phyloP scores from a whole-genome alignment of 2,888 invertebrate genomes.

The Laspeyria flexula region DNA sequence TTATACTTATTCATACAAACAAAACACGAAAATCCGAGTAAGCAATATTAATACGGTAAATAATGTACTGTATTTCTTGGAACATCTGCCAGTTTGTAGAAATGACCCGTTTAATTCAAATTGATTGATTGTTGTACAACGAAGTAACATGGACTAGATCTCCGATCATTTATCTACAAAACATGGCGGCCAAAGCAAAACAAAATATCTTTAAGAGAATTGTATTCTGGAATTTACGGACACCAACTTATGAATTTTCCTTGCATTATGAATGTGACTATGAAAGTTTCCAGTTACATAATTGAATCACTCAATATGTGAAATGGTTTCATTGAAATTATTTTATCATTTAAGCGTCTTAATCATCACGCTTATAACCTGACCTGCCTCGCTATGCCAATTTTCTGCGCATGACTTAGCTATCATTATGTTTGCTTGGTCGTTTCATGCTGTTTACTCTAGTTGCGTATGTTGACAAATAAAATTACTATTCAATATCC shows the following conservation, averaged over 20 bases:
- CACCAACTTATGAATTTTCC: conserved; percentile 12
- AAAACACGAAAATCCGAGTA: too few species aligned
- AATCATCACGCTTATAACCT: background rate
- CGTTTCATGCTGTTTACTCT: background rate
- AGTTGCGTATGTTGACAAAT: background rate
- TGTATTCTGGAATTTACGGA: conserved; percentile 1
- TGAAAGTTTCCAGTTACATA: conserved; percentile 15
- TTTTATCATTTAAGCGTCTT: conserved; percentile 17
- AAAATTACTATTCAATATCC: background rate
- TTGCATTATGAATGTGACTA: conserved; percentile 11
- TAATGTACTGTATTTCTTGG: too few species aligned
- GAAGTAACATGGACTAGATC: background rate
- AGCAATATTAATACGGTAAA: too few species aligned
- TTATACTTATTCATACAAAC: too few species aligned
- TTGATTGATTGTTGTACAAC: too few species aligned
- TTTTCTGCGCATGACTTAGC: background rate
- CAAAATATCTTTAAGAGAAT: background rate
- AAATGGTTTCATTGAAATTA: conserved; percentile 19
- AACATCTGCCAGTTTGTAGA: too few species aligned
- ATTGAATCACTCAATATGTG: conserved; percentile 26
- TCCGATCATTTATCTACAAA: background rate
- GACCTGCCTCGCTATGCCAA: background rate
- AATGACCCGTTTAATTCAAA: too few species aligned
- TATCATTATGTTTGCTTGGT: background rate
- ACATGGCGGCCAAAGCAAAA: background rate